Percentiles rank a stretch among this genome's conserved stretches.
These are phyloP conservation scores for Limnephilus marmoratus DNA, from an alignment of 2,888 invertebrate genomes.

Conservation along the genomic window DNA sequence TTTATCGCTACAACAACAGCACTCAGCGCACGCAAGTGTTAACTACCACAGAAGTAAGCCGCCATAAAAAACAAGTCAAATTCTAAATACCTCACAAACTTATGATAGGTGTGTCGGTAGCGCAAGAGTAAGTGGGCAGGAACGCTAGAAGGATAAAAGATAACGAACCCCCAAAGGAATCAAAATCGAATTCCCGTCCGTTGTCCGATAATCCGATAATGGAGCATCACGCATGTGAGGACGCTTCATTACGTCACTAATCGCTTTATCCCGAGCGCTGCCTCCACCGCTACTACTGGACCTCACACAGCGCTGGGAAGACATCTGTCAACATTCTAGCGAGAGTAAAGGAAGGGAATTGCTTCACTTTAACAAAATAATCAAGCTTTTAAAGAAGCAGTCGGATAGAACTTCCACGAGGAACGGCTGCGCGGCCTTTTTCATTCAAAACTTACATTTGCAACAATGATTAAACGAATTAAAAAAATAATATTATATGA, in stretches of 20 bases:
- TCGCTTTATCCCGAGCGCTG: conserved; percentile 40
- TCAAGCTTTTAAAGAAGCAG: neutral
- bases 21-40: neutral
- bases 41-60: neutral
- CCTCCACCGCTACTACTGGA: neutral
- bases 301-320: conserved; percentile 39
- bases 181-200: conserved; percentile 20
- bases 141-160: conserved; percentile 26
- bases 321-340: conserved; percentile 15
- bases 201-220: conserved; percentile 56
- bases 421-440: too few relatives aligned
- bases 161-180: conserved; percentile 12
- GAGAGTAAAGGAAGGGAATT: neutral
- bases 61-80: neutral
- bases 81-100: neutral
- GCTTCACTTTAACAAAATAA: neutral
- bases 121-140: neutral
- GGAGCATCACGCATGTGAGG: conserved; percentile 45
- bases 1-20: neutral
- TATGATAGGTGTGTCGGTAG: neutral
- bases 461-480: too few relatives aligned
- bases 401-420: neutral
- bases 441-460: too few relatives aligned
- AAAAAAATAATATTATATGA: too few relatives aligned
- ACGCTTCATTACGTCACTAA: conserved; percentile 55